Conservation (phyloP, 2,888 invertebrate genomes). For the Drosophila gaucha region DNA sequence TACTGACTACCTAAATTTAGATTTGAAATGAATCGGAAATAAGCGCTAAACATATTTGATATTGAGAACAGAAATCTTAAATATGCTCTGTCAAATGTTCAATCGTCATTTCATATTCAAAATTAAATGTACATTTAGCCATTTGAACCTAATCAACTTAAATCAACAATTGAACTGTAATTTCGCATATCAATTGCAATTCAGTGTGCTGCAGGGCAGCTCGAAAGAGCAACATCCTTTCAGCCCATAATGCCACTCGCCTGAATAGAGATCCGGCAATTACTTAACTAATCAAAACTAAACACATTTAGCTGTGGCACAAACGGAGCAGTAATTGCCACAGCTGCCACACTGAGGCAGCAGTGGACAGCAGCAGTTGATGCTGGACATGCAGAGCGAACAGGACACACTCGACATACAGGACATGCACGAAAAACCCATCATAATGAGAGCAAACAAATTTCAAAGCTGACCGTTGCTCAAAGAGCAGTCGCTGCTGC, state of each 20-base stretch:
- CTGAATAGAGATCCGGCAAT: constrained; percentile 52
- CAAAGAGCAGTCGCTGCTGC: neutral
- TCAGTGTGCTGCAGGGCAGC: constrained; percentile 12
- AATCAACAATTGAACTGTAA: constrained; percentile 17
- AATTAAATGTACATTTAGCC: neutral
- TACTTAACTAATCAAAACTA: constrained; percentile 69
- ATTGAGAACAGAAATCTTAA: neutral
- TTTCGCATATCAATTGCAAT: constrained; percentile 37
- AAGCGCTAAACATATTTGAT: neutral
- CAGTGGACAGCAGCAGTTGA: neutral
- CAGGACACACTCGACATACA: neutral
- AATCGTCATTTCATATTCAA: neutral
- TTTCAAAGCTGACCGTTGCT: constrained; percentile 55
- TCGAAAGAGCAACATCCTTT: neutral
- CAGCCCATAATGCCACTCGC: constrained; percentile 1
- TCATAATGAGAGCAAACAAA: constrained; percentile 64
- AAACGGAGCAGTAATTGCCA: constrained; percentile 62
- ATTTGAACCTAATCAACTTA: neutral
- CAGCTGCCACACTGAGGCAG: constrained; percentile 23
- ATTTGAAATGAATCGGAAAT: neutral
- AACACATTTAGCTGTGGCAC: constrained; percentile 56
- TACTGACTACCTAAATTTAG: too few relatives aligned
- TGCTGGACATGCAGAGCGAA: neutral
- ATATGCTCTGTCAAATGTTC: neutral
- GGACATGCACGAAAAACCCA: constrained; percentile 13